A percentile compares a stretch with the other conserved stretches of the same genome.
phyloP scores from a whole-genome alignment of 2,113 vertebrate genomes.

The Hippoglossus stenolepis region DNA sequence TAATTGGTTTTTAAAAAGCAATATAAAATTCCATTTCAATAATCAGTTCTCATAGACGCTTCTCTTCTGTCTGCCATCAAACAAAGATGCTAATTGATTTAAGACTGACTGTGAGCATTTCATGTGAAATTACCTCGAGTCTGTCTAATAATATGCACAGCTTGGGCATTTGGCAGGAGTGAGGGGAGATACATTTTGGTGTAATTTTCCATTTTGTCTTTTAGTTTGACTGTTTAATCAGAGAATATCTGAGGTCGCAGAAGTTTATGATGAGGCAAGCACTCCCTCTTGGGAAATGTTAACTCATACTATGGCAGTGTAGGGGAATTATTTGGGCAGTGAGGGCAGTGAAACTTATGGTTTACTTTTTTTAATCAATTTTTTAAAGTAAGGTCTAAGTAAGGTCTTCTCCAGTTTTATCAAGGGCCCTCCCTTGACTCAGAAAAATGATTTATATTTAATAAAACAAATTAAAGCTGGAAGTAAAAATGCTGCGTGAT shows the following conservation, averaged over 20 bases:
- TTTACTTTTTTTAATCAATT: neutral
- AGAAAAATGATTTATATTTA: neutral
- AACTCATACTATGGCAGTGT: neutral
- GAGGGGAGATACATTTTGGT: constrained; percentile 38
- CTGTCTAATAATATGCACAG: constrained; percentile 64
- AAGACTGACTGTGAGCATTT: constrained; percentile 71
- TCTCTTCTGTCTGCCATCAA: constrained; percentile 72
- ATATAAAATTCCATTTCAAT: constrained; percentile 81
- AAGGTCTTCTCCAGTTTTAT: neutral
- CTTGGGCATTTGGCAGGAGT: constrained; percentile 46
- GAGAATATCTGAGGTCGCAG: constrained; percentile 23
- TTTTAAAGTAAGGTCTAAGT: neutral
- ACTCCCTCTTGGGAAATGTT: neutral
- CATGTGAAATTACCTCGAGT: constrained; percentile 72
- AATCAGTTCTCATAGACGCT: constrained; percentile 77
- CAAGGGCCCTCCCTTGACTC: neutral
- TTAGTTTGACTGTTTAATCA: constrained; percentile 29
- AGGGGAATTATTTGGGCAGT: neutral
- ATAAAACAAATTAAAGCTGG: neutral
- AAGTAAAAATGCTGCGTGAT: neutral
- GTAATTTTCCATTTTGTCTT: constrained; percentile 10
- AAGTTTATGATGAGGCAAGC: neutral
- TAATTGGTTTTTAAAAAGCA: constrained; percentile 86
- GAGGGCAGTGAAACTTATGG: neutral
- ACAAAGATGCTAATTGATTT: constrained; percentile 80